Percentiles rank a stretch among this genome's conserved stretches.
Conservation (phyloP, 2,113 vertebrate genomes). For the Herpailurus yagouaroundi region DNA sequence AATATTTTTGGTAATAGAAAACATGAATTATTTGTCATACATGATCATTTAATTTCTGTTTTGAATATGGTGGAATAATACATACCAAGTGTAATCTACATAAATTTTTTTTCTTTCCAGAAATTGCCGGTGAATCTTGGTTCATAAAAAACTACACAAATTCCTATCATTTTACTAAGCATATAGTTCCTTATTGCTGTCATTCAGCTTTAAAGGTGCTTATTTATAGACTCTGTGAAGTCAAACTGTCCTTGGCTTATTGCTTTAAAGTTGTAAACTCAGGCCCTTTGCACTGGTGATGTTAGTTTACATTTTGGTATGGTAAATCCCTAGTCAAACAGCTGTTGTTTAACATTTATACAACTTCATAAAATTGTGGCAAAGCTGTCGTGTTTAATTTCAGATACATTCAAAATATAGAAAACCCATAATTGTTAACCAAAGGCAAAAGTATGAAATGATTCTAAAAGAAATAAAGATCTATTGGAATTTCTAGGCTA, state of each 20-base stretch:
- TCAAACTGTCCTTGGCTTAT: conserved; percentile 29
- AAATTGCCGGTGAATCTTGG: background rate
- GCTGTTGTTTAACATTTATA: conserved; percentile 55
- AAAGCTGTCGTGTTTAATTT: conserved; percentile 39
- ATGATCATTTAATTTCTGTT: conserved; percentile 32
- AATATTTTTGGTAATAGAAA: conserved; percentile 32
- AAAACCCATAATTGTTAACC: conserved; percentile 34
- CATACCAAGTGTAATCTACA: background rate
- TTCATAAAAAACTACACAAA: conserved; percentile 9
- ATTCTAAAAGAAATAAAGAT: background rate
- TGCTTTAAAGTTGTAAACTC: conserved; percentile 19
- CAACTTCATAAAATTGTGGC: conserved; percentile 47
- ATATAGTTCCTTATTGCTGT: conserved; percentile 52
- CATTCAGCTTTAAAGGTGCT: conserved; percentile 41
- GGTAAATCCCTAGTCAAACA: conserved; percentile 44
- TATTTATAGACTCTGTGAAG: conserved; percentile 11
- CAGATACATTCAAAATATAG: conserved; percentile 7
- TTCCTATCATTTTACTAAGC: background rate
- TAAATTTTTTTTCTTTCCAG: conserved; percentile 20
- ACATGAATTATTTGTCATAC: conserved; percentile 31
- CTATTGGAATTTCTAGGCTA: background rate
- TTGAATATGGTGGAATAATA: conserved; percentile 13
- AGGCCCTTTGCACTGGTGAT: conserved; percentile 3
- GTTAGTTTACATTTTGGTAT: conserved; percentile 46
- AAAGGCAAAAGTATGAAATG: background rate